A percentile compares a stretch with the other conserved stretches of the same genome.
Conservation (phyloP, 1,140 invertebrate species). For the Trichoplusia ni region DNA sequence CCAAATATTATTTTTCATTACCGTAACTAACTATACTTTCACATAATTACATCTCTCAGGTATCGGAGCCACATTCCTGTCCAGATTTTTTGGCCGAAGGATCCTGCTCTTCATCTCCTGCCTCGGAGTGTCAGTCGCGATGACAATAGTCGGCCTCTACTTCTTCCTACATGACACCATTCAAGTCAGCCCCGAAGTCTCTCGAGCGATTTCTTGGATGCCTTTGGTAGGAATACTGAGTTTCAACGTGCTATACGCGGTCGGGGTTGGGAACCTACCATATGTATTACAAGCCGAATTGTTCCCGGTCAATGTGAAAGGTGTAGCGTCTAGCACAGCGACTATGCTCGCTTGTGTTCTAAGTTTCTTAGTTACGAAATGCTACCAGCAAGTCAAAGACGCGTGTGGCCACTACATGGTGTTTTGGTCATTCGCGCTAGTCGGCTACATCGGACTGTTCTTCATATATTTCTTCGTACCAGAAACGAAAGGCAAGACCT, state of each 20-base stretch:
- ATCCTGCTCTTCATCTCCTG: constrained; percentile 85
- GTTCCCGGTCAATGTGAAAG: constrained; percentile 84
- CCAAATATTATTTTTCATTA: too few species aligned
- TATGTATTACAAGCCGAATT: constrained; percentile 85
- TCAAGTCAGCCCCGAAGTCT: constrained; percentile 52
- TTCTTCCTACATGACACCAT: constrained; percentile 75
- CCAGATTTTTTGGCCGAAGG: constrained; percentile 88
- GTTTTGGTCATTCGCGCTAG: constrained; percentile 82
- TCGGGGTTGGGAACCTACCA: constrained; percentile 83
- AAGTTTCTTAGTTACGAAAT: constrained; percentile 82
- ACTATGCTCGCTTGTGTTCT: constrained; percentile 67
- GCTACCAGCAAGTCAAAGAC: constrained; percentile 82
- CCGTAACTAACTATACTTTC: too few species aligned
- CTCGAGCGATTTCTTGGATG: constrained; percentile 73
- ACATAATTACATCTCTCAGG: too few species aligned
- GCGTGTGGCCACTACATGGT: constrained; percentile 80
- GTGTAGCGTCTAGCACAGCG: constrained; percentile 76
- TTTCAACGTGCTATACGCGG: constrained; percentile 82
- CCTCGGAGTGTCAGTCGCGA: constrained; percentile 77
- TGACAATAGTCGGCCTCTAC: constrained; percentile 81
- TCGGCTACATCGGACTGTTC: constrained; percentile 80
- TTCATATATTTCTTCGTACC: constrained; percentile 86
- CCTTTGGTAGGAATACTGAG: constrained; percentile 82
- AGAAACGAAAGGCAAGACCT: constrained; percentile 87
- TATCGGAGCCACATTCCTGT: constrained; percentile 84